Percentiles rank a stretch among this genome's conserved stretches.
Evolutionary conservation across 2,797 vertebrate genomes (phyloP).

Genomic region (Dendrocincla tyrannina): DNA sequence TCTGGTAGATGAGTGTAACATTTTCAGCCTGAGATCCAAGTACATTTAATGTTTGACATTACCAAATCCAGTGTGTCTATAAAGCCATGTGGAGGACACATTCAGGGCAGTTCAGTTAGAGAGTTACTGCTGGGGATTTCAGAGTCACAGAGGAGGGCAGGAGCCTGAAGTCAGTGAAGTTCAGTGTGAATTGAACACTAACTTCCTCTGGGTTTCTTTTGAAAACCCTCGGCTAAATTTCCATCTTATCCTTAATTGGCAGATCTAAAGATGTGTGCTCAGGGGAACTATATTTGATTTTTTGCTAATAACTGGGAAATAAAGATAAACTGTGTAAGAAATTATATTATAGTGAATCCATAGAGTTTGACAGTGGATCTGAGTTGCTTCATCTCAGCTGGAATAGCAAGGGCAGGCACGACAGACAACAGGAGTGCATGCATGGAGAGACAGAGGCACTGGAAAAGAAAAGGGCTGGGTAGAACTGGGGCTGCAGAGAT

Average conservation of each 20-base stretch:
- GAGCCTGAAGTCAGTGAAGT: neutral
- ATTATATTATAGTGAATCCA: neutral
- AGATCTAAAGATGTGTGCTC: neutral
- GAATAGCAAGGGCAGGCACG: neutral
- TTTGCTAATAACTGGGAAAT: neutral
- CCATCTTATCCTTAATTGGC: neutral
- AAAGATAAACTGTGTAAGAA: neutral
- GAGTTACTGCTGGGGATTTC: neutral
- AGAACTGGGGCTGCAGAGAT: neutral
- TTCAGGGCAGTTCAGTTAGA: neutral
- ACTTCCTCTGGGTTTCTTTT: neutral
- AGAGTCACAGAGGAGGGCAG: neutral
- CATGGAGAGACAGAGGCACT: fast-evolving
- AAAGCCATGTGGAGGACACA: neutral
- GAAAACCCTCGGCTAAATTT: neutral
- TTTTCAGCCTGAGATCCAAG: neutral
- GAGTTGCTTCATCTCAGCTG: neutral
- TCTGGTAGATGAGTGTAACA: neutral
- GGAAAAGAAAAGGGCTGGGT: neutral
- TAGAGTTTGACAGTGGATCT: neutral
- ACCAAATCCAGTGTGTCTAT: neutral
- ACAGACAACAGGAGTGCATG: fast-evolving
- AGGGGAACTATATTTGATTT: neutral
- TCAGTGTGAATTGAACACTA: neutral
- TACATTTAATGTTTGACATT: neutral